Percentiles rank a stretch among this genome's conserved stretches.
Conservation (phyloP, 2,113 vertebrate species). For the Rhodinocichla rosea region DNA sequence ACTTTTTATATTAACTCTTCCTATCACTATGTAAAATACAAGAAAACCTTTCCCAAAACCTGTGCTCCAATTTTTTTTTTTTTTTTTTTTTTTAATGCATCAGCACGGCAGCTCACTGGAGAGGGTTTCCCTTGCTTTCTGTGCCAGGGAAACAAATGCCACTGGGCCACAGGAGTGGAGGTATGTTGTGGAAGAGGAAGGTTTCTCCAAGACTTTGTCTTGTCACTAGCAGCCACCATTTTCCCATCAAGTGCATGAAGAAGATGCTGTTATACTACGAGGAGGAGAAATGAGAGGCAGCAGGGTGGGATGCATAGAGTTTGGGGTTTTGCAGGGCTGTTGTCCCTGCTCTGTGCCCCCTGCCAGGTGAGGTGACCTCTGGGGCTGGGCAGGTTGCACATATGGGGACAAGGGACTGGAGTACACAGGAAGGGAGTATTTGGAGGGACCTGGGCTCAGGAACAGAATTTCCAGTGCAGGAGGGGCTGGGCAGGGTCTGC, state of each 20-base stretch:
- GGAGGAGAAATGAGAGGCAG: not conserved
- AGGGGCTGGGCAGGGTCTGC: not conserved
- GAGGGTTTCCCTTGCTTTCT: not conserved
- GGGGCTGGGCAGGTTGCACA: not conserved
- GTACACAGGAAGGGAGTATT: not conserved
- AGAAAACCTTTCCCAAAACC: not conserved
- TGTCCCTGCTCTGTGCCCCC: accelerated
- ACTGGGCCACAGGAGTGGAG: accelerated
- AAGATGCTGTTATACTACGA: accelerated
- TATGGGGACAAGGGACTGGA: accelerated
- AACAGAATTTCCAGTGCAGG: accelerated
- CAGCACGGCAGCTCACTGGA: accelerated
- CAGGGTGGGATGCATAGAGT: accelerated
- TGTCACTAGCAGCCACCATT: accelerated
- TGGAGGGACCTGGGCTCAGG: accelerated
- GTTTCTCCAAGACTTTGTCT: not conserved
- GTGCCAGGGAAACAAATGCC: not conserved
- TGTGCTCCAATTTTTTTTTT: accelerated
- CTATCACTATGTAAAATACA: not conserved
- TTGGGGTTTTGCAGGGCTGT: not conserved
- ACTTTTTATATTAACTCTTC: not conserved
- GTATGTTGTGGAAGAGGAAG: not conserved
- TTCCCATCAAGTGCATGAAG: not conserved
- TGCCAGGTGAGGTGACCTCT: not conserved
- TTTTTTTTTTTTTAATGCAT: not conserved